Evolutionary conservation across 2,113 vertebrate genomes (phyloP).

Genomic region (Nanorana parkeri): DNA sequence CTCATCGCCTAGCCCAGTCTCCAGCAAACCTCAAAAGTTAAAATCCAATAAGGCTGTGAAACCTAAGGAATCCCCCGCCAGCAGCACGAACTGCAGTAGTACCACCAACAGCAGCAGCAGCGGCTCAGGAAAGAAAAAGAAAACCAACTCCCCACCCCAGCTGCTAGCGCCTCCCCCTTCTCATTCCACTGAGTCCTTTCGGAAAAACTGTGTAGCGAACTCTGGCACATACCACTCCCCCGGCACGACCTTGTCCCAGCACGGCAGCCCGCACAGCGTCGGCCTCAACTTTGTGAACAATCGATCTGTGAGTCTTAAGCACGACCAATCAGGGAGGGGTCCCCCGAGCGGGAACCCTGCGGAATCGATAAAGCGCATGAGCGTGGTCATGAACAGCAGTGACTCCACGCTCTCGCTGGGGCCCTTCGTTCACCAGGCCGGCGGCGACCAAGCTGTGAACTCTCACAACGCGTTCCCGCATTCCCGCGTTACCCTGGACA

Average conservation of each 20-base stretch:
- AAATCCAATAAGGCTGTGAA: constrained; percentile 87
- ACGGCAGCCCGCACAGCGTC: constrained; percentile 78
- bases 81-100: constrained; percentile 79
- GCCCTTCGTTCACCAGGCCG: constrained; percentile 91
- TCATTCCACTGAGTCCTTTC: constrained; percentile 88
- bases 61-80: constrained; percentile 83
- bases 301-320: constrained; percentile 84
- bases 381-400: constrained; percentile 95
- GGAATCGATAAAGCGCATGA: constrained; percentile 97
- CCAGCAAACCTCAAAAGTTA: constrained; percentile 91
- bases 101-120: constrained; percentile 77
- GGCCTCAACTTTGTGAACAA: constrained; percentile 87
- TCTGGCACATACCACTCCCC: constrained; percentile 84
- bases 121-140: constrained; percentile 94
- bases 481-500: constrained; percentile 81
- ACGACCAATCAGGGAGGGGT: constrained; percentile 85
- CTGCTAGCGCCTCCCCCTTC: constrained; percentile 78
- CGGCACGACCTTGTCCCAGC: constrained; percentile 75
- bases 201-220: constrained; percentile 91
- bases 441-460: constrained; percentile 78
- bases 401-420: constrained; percentile 96
- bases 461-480: constrained; percentile 79
- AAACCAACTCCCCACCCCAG: constrained; percentile 81
- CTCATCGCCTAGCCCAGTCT: constrained; percentile 85
- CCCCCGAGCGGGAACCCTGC: constrained; percentile 85